Evolutionary conservation across 2,888 invertebrate species (phyloP), one percentile per base, ranked within the genome.

Genomic region (Chalcosyrphus nemorum): DNA sequence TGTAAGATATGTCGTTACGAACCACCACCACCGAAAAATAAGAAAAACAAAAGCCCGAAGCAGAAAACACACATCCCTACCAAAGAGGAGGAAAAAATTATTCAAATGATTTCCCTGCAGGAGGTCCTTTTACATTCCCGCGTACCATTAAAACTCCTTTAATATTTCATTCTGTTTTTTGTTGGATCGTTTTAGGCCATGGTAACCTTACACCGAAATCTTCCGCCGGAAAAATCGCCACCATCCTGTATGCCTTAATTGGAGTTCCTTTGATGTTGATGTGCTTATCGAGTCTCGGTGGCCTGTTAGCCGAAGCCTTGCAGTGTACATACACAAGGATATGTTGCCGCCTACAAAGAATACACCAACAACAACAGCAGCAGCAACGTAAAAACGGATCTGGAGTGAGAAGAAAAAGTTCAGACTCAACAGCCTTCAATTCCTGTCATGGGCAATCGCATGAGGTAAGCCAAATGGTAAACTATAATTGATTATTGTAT

Each of bases 221-320:
- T 9, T 94, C 95, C 11, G 93, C 95, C 27, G 97, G 97, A 3
- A 95, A 97, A 90, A 94, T 96, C 27, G 95, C 96, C 15, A 97
- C 97, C 3, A 97, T 97, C 89, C 93, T 96, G 41, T 97, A 97
- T 90, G 97, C 97, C 13, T 94, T 97, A 70, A 93, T 97, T 75
- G 97, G 97, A 11, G 97, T 97, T 59, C 97, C 97, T 4, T 92
- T 97, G 72, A 96, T 97, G 93, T 92, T 97, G 87, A 94, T 97
- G 66, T 96, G 97, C 89, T 92, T 97, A 87, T 96, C 97, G 11
- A 96, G 96, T 86, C 93, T 97, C 63, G 97, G 97, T 5, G 95
- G 95, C 6, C 93, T 96, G 21, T 92, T 97, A 88, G 97, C 97
- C 6, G 94, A 95, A 57, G 93, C 95, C 9, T 95, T 97, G 78